Percentiles rank a stretch among this genome's conserved stretches.
Conservation (phyloP, 2,888 invertebrate species). For the Helleia helle region DNA sequence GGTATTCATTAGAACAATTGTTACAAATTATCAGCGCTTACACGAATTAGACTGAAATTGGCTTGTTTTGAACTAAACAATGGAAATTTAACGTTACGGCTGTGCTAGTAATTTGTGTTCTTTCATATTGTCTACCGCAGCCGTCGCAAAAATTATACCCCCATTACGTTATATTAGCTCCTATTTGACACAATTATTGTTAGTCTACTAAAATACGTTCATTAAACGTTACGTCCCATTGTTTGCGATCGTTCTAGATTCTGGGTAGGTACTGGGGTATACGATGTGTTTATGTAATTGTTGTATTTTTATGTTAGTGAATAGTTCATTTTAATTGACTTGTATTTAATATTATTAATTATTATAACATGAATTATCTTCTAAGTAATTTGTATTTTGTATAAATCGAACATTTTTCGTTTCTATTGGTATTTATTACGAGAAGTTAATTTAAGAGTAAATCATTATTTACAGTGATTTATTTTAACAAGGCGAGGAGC, state of each 20-base stretch:
- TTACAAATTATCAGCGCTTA: conserved; percentile 48
- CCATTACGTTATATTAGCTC: conserved; percentile 11
- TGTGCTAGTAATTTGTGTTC: conserved; percentile 34
- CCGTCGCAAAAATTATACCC: conserved; percentile 41
- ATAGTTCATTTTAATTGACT: no score
- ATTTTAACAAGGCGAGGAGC: no score
- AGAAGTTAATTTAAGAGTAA: no score
- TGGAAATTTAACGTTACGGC: conserved; percentile 56
- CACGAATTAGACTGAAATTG: conserved; percentile 45
- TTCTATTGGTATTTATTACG: no score
- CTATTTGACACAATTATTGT: conserved; percentile 2
- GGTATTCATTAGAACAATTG: conserved; percentile 55
- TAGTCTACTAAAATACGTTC: neutral
- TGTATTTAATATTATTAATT: no score
- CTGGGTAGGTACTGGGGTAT: no score
- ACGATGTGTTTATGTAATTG: conserved; percentile 3
- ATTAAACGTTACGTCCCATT: neutral
- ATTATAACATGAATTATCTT: no score
- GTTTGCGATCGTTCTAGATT: no score
- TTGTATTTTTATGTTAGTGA: no score
- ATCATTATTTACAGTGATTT: no score
- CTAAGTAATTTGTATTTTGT: no score
- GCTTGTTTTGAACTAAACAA: conserved; percentile 52
- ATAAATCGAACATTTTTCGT: no score
- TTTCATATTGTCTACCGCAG: conserved; percentile 32